These are phyloP conservation scores for Lepus americanus DNA, from an alignment of 2,113 vertebrate genomes.

Conservation along the genomic window DNA sequence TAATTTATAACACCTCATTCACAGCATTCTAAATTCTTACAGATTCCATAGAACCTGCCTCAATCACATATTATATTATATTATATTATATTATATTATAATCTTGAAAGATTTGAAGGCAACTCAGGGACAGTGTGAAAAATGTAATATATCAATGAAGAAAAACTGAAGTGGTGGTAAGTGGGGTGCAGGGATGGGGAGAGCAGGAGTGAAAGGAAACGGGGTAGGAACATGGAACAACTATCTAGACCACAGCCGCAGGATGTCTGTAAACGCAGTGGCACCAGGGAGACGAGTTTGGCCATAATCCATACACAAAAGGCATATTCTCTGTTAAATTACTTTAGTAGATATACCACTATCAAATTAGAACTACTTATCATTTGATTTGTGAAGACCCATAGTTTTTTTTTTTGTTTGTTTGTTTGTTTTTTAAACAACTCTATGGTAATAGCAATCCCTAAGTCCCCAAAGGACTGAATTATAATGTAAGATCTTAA, in stretches of 20 bases:
- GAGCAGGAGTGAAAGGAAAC: not conserved
- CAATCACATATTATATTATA: not conserved
- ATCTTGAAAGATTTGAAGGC: not conserved
- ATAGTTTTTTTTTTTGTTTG: too few species aligned
- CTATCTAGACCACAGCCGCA: fast-evolving
- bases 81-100: not conserved
- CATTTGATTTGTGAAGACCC: constrained; percentile 33
- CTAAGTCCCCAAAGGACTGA: constrained; percentile 64
- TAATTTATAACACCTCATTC: not conserved
- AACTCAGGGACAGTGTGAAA: not conserved
- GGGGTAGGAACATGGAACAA: not conserved
- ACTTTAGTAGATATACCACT: not conserved
- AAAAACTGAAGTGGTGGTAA: not conserved
- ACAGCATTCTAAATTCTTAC: constrained; percentile 33
- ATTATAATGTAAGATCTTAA: constrained; percentile 63
- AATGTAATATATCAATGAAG: not conserved
- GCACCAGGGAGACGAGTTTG: not conserved
- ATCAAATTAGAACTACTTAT: constrained; percentile 32
- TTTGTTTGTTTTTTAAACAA: not conserved
- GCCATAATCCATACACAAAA: not conserved
- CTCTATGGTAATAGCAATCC: constrained; percentile 15
- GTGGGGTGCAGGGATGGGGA: not conserved
- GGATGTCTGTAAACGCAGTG: not conserved
- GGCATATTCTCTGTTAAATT: constrained; percentile 6
- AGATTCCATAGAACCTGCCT: not conserved